Evolutionary conservation across 2,797 vertebrate species (phyloP).

Genomic region (Heliangelus exortis): DNA sequence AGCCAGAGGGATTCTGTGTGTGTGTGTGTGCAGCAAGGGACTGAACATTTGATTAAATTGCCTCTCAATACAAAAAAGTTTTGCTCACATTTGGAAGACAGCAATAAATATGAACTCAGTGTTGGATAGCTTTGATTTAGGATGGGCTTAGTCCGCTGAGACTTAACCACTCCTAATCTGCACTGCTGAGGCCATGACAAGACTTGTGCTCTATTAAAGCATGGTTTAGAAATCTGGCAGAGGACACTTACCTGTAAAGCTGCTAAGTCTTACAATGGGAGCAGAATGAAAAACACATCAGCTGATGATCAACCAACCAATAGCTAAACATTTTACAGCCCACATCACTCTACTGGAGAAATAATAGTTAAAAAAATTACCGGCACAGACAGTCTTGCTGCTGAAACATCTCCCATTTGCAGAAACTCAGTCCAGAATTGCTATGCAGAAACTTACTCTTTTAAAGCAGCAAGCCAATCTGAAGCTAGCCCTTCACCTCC

Average conservation of each 20-base stretch:
- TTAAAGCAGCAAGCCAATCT: background rate
- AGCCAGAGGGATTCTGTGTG: background rate
- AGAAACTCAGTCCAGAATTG: background rate
- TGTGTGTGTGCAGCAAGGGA: background rate
- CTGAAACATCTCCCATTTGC: background rate
- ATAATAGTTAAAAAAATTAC: background rate
- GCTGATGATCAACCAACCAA: background rate
- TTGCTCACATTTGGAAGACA: background rate
- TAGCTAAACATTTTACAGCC: background rate
- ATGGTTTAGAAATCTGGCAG: background rate
- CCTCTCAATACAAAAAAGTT: background rate
- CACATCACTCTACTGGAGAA: background rate
- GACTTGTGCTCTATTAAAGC: background rate
- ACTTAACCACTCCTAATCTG: background rate
- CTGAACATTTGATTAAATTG: background rate
- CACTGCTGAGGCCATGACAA: background rate
- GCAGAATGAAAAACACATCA: background rate
- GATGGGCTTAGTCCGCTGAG: background rate
- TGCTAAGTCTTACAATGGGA: background rate
- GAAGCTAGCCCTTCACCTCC: background rate
- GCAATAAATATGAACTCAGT: background rate
- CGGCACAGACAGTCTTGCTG: background rate
- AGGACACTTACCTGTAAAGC: background rate
- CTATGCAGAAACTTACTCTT: background rate
- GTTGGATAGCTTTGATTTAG: background rate